Evolutionary conservation across 2,888 invertebrate species (phyloP), one percentile per base, ranked within the genome.

Genomic region (Lacanobia wlatinum): DNA sequence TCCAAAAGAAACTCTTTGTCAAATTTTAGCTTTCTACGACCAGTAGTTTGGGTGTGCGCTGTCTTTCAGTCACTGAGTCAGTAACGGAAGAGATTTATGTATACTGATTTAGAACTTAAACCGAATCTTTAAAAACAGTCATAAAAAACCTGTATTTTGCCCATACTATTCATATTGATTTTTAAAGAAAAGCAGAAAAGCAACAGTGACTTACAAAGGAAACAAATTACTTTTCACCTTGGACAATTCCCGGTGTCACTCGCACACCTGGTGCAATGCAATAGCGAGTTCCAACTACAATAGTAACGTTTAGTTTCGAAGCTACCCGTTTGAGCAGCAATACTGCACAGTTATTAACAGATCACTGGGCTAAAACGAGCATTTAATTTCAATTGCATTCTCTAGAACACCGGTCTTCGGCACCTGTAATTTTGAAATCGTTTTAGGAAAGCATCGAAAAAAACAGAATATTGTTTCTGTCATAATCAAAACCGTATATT

Each of bases 311-410:
- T 52, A 58, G 53, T 59, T 34, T 53, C 52, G 70, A 53, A 59
- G 62, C 28, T 48, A 18, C 34, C 53, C 64, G 59, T 50, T 66
- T 59, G 65, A 65, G 23, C 65, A 58, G 43, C 7, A 78, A 61
- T 65, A 56, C 21, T 64, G 77, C 55, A 34, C 77, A 60, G 68
- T 79, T 78, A 55, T 73, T 60, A 46, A 52, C 77, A 55, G 74
- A 28, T 79, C 77, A 73, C 46, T 68, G 63, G 14, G 21, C 60
- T 64, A 14, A 23, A 78, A 21, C 40, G 61, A 46, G 76, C 64
- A 65, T 76, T 76, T 72, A 78, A 78, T 71, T 77, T 64, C 64
- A 78, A 72, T 72, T 72, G 65, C 61, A 40, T 56, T 56, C 65
- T 65, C 52, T 50, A 34, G 62, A 10, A 62, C 14, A 50, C 48